Conservation (phyloP, 2,888 invertebrate species). For the Carabus problematicus region DNA sequence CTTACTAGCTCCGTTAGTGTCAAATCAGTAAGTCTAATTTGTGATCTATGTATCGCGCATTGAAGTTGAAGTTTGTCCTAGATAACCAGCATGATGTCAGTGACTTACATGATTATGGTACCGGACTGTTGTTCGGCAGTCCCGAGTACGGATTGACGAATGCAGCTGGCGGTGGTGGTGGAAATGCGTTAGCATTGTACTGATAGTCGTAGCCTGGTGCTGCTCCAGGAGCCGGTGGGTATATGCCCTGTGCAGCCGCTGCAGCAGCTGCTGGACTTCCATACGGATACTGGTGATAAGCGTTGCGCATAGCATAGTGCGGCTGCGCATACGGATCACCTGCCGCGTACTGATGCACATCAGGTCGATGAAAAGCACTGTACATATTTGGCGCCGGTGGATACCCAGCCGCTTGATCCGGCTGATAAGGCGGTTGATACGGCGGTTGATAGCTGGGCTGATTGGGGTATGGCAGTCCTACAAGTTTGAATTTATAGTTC, state of each 20-base stretch:
- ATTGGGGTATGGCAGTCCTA: conserved; percentile 43
- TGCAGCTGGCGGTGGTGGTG: conserved; percentile 32
- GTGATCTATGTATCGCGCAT: too few species aligned
- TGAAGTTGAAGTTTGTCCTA: neutral
- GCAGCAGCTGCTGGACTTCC: conserved; percentile 22
- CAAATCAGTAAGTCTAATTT: too few species aligned
- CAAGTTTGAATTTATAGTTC: neutral
- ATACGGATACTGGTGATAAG: conserved; percentile 28
- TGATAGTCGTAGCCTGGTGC: conserved; percentile 32
- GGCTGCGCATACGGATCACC: conserved; percentile 29
- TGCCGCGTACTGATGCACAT: conserved; percentile 25
- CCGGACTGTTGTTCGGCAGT: conserved; percentile 31
- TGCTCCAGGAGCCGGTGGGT: neutral
- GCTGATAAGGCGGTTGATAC: conserved; percentile 31
- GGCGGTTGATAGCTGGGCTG: conserved; percentile 40
- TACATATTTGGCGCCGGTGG: conserved; percentile 28
- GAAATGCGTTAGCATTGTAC: conserved; percentile 21
- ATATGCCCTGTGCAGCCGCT: conserved; percentile 3
- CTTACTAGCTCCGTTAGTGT: too few species aligned
- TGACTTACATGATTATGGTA: conserved; percentile 1
- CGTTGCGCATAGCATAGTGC: conserved; percentile 18
- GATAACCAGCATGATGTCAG: neutral
- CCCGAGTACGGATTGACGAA: conserved; percentile 17
- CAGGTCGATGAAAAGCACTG: conserved; percentile 43
- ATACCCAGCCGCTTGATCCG: conserved; percentile 27